A percentile compares a stretch with the other conserved stretches of the same genome.
Evolutionary conservation across 2,888 invertebrate genomes (phyloP).

Genomic region (Cephus sareptanus): DNA sequence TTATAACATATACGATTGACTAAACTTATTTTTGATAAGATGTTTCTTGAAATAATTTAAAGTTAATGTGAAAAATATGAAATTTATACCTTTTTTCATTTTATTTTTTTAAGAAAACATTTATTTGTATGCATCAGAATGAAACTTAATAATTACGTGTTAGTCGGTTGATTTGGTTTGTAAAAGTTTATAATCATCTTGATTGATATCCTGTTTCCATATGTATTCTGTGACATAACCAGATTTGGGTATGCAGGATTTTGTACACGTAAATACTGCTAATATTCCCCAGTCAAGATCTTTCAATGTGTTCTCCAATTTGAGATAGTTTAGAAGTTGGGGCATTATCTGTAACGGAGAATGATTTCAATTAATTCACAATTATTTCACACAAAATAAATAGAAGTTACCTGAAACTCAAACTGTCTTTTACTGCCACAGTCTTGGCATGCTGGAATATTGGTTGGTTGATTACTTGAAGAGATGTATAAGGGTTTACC

Average conservation of each 20-base stretch:
- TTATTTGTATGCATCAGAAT: too few species aligned
- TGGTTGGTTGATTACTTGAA: conserved; percentile 63
- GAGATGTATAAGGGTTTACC: conserved; percentile 90
- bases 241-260: conserved; percentile 76
- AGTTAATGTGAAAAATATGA: background rate
- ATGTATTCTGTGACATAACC: conserved; percentile 83
- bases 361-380: background rate
- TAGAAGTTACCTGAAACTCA: conserved; percentile 82
- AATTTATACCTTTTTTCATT: background rate
- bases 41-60: background rate
- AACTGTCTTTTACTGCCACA: conserved; percentile 84
- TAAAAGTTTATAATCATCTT: conserved; percentile 27
- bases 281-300: conserved; percentile 92
- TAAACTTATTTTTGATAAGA: background rate
- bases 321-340: conserved; percentile 78
- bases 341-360: conserved; percentile 79
- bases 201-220: conserved; percentile 84
- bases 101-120: too few species aligned
- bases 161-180: background rate
- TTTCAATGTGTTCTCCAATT: conserved; percentile 72
- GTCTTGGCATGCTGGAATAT: conserved; percentile 78
- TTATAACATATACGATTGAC: too few species aligned
- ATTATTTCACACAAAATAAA: background rate
- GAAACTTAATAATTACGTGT: too few species aligned
- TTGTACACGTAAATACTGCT: conserved; percentile 85